A percentile compares a stretch with the other conserved stretches of the same genome.
Evolutionary conservation across 1,140 invertebrate genomes (phyloP).

Genomic region (Hyphantria cunea): DNA sequence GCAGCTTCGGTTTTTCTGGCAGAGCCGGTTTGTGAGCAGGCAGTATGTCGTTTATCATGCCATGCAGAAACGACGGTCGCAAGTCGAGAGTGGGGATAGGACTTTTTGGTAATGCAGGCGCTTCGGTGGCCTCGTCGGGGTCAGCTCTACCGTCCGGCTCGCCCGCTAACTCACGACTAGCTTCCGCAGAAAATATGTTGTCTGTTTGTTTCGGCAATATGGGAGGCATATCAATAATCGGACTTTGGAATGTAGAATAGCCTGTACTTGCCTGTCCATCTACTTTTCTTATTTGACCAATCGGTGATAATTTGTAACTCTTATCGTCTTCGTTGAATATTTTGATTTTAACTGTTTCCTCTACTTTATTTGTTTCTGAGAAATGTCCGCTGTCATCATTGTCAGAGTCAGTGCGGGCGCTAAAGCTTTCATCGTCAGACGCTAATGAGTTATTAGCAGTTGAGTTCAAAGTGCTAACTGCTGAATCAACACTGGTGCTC

Average conservation of each 20-base stretch:
- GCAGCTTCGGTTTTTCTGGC: conserved; percentile 85
- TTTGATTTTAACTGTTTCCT: conserved; percentile 80
- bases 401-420: conserved; percentile 75
- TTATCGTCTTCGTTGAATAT: conserved; percentile 76
- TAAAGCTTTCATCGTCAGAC: conserved; percentile 80
- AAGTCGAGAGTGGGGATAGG: conserved; percentile 85
- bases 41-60: conserved; percentile 77
- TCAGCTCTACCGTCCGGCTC: conserved; percentile 91
- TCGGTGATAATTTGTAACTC: conserved; percentile 68
- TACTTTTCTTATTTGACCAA: conserved; percentile 74
- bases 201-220: conserved; percentile 71
- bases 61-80: conserved; percentile 87
- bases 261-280: conserved; percentile 70
- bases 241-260: conserved; percentile 76
- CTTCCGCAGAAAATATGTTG: conserved; percentile 80
- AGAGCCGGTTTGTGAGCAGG: conserved; percentile 67
- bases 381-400: conserved; percentile 80
- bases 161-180: conserved; percentile 88
- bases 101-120: conserved; percentile 85
- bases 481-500: conserved; percentile 72
- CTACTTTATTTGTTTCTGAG: conserved; percentile 73
- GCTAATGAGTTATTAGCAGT: conserved; percentile 75
- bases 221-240: conserved; percentile 76
- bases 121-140: conserved; percentile 86
- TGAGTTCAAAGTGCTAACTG: conserved; percentile 69